A percentile compares a stretch with the other conserved stretches of the same genome.
These are phyloP conservation scores for Mythimna pallens DNA, from an alignment of 2,888 invertebrate species.

Conservation along the genomic window DNA sequence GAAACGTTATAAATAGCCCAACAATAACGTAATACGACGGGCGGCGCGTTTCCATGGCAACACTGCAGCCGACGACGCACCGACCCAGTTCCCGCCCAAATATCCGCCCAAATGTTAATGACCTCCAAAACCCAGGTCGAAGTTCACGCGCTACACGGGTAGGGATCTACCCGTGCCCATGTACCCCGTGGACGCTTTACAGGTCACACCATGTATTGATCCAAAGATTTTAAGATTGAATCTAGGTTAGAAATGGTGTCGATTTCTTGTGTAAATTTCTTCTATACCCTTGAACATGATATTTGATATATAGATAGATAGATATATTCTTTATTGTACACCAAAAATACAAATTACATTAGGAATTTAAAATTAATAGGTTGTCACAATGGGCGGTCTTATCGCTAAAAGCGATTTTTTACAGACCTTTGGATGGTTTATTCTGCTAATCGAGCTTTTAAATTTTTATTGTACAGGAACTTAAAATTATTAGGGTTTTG, in stretches of 20 bases:
- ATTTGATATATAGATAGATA: too few species aligned
- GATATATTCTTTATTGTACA: too few species aligned
- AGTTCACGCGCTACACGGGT: constrained; percentile 90
- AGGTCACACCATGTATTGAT: constrained; percentile 89
- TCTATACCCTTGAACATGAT: constrained; percentile 49
- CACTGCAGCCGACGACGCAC: constrained; percentile 84
- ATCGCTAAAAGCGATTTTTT: too few species aligned
- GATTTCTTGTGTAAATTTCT: constrained; percentile 59
- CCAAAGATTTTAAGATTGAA: constrained; percentile 80
- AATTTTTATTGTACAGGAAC: too few species aligned
- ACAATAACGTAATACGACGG: constrained; percentile 50
- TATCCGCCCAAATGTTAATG: constrained; percentile 89
- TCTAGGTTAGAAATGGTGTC: constrained; percentile 82
- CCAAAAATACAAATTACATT: too few species aligned
- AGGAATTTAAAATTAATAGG: too few species aligned
- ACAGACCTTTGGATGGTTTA: too few species aligned
- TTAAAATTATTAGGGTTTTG: too few species aligned
- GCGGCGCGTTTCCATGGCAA: constrained; percentile 80
- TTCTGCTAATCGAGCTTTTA: too few species aligned
- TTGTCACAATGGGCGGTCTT: too few species aligned
- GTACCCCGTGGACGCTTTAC: constrained; percentile 81
- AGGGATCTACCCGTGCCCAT: constrained; percentile 81
- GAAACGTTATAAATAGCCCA: constrained; percentile 61
- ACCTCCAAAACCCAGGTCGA: constrained; percentile 91
- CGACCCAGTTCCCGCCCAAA: constrained; percentile 82